These are phyloP conservation scores for Silurus meridionalis DNA, from an alignment of 2,113 vertebrate species.

Conservation along the genomic window DNA sequence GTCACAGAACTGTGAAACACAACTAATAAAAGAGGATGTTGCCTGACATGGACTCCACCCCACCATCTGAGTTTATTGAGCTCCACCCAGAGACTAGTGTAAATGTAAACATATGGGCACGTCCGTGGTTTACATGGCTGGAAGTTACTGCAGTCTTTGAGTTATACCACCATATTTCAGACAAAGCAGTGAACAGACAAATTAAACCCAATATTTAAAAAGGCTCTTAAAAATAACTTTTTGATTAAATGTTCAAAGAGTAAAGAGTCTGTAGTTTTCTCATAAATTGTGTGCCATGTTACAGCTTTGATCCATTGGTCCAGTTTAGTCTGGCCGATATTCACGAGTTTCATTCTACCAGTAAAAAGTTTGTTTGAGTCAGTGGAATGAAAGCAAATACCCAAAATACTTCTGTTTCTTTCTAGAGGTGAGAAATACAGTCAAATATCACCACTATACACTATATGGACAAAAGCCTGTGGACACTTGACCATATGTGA, in stretches of 20 bases:
- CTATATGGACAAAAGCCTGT: no score
- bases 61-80: neutral
- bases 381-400: neutral
- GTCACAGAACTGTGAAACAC: conserved; percentile 11
- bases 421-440: neutral
- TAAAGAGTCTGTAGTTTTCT: neutral
- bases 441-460: neutral
- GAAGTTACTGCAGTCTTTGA: neutral
- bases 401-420: neutral
- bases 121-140: neutral
- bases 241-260: conserved; percentile 2
- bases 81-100: conserved; percentile 5
- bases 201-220: neutral
- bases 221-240: neutral
- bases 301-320: neutral
- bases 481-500: no score
- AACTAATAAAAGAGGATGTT: conserved; percentile 21
- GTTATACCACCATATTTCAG: neutral
- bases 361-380: neutral
- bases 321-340: neutral
- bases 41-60: neutral
- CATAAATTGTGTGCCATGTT: neutral
- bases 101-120: conserved; percentile 5
- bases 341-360: neutral
- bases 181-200: neutral